phyloP scores from a whole-genome alignment of 2,797 vertebrate genomes.

The Mastacembelus armatus region DNA sequence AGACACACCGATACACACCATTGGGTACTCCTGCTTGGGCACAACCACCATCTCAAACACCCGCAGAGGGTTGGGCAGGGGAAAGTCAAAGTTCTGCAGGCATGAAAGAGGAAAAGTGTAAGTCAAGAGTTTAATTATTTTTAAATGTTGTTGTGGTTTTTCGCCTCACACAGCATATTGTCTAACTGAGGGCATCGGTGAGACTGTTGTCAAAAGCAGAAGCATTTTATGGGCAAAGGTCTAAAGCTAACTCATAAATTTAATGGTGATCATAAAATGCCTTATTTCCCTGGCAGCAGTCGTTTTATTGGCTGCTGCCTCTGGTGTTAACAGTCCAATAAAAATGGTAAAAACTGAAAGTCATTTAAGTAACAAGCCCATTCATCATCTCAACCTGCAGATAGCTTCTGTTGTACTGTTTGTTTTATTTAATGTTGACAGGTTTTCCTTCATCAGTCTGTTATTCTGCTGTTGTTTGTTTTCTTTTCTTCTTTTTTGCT shows the following conservation, averaged over 20 bases:
- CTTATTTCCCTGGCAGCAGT: slow-evolving; percentile 10
- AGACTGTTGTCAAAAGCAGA: neutral
- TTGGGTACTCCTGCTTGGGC: slow-evolving; percentile 88
- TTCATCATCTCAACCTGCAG: neutral
- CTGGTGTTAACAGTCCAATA: slow-evolving; percentile 13
- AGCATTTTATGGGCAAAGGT: slow-evolving; percentile 11
- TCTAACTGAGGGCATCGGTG: neutral
- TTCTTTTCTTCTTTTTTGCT: too few relatives aligned
- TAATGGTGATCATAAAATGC: slow-evolving; percentile 18
- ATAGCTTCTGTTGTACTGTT: too few relatives aligned
- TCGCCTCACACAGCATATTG: neutral
- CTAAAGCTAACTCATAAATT: slow-evolving; percentile 10
- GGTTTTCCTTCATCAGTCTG: too few relatives aligned
- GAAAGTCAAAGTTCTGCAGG: slow-evolving; percentile 90
- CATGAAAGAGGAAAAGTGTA: neutral
- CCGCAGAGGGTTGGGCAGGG: slow-evolving; percentile 86
- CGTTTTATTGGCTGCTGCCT: slow-evolving; percentile 14
- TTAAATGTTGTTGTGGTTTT: neutral
- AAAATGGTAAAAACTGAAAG: slow-evolving; percentile 6
- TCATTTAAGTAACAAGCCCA: neutral
- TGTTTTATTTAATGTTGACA: too few relatives aligned
- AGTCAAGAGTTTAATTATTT: neutral
- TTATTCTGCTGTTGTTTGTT: too few relatives aligned
- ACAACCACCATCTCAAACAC: slow-evolving; percentile 88
- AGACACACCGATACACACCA: slow-evolving; percentile 88